phyloP scores from a whole-genome alignment of 2,888 invertebrate species.

The Alsophila aescularia region DNA sequence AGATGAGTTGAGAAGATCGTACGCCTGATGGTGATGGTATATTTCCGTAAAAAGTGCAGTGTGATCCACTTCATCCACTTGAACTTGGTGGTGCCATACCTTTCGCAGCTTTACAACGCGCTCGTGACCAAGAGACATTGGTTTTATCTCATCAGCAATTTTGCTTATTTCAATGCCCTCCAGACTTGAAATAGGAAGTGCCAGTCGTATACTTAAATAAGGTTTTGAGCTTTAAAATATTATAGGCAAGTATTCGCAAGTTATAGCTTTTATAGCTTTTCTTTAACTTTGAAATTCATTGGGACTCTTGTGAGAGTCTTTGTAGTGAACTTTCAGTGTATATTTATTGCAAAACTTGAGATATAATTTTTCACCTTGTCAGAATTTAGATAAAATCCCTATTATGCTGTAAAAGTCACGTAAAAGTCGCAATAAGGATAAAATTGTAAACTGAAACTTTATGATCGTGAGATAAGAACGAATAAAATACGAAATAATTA shows the following conservation, averaged over 20 bases:
- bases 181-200: too few relatives aligned
- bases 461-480: background rate
- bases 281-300: background rate
- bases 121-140: too few relatives aligned
- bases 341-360: conserved; percentile 18
- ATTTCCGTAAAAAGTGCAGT: too few relatives aligned
- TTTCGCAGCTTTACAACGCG: too few relatives aligned
- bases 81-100: too few relatives aligned
- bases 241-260: background rate
- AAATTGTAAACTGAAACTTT: background rate
- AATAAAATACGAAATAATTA: too few relatives aligned
- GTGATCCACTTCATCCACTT: too few relatives aligned
- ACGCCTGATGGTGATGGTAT: too few relatives aligned
- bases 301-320: background rate
- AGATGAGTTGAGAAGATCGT: too few relatives aligned
- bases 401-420: conserved; percentile 11
- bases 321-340: background rate
- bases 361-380: conserved; percentile 11
- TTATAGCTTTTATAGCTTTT: background rate
- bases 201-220: too few relatives aligned
- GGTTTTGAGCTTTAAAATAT: background rate
- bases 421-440: conserved; percentile 1
- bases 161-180: too few relatives aligned
- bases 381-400: conserved; percentile 13
- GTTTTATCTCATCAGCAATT: too few relatives aligned